These are phyloP conservation scores for Aleadryas rufinucha DNA, from an alignment of 2,113 vertebrate species.

Conservation along the genomic window DNA sequence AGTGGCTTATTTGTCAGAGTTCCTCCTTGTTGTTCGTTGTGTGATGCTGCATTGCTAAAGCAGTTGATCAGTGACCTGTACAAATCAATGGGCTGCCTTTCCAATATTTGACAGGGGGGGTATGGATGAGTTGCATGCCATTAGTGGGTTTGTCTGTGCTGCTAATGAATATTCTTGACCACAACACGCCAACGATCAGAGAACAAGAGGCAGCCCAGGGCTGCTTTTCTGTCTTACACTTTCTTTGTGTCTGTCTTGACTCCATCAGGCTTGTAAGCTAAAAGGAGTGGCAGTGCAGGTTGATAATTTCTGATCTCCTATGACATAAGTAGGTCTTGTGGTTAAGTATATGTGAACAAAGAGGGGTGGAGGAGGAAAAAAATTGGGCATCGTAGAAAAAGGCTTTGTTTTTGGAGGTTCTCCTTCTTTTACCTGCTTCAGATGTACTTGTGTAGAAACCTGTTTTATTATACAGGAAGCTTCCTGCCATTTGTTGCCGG, in stretches of 20 bases:
- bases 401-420: background rate
- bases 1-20: background rate
- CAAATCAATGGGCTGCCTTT: conserved; percentile 51
- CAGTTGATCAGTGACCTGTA: conserved; percentile 37
- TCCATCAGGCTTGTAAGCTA: background rate
- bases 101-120: background rate
- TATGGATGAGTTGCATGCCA: background rate
- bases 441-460: background rate
- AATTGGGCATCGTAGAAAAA: background rate
- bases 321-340: background rate
- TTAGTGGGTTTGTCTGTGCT: conserved; percentile 1
- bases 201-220: background rate
- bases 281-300: background rate
- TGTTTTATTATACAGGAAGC: background rate
- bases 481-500: background rate
- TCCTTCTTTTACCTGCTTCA: background rate
- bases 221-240: background rate
- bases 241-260: background rate
- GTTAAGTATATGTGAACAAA: background rate
- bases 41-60: background rate
- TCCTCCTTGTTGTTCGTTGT: conserved; percentile 23
- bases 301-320: background rate
- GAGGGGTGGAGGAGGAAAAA: background rate
- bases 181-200: background rate
- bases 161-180: background rate